Evolutionary conservation across 2,797 vertebrate species (phyloP).

Genomic region (Cuniculus paca): DNA sequence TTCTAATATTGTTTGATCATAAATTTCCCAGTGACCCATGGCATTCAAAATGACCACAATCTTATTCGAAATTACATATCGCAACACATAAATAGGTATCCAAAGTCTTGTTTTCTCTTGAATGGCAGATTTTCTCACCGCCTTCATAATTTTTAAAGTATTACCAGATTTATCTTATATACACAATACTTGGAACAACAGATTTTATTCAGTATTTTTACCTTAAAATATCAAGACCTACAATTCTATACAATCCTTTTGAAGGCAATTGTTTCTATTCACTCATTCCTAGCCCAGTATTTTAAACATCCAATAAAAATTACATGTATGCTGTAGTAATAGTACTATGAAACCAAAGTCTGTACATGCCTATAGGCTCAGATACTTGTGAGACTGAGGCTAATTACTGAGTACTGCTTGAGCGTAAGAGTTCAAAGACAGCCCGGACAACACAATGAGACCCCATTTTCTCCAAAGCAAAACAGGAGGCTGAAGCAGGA

Average conservation of each 20-base stretch:
- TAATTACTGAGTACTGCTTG: neutral
- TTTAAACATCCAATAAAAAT: slow-evolving; percentile 53
- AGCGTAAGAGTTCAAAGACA: neutral
- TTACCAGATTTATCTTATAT: neutral
- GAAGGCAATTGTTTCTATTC: neutral
- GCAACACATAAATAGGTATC: neutral
- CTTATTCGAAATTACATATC: neutral
- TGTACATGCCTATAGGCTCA: neutral
- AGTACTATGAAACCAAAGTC: slow-evolving; percentile 35
- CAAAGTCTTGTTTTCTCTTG: neutral
- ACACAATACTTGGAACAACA: neutral
- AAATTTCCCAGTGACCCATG: neutral
- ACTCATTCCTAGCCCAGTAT: slow-evolving; percentile 16
- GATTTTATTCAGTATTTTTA: slow-evolving; percentile 34
- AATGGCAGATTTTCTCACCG: neutral
- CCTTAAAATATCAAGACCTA: slow-evolving; percentile 43
- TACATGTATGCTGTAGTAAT: neutral
- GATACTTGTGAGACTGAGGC: neutral
- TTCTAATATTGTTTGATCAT: neutral
- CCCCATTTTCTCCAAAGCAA: neutral
- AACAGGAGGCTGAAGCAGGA: neutral
- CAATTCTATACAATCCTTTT: neutral
- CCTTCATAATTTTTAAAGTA: neutral
- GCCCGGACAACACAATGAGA: neutral
- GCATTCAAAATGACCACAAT: neutral